Base-by-base conservation (phyloP, 2,113 vertebrate species). In the Ancistrus triradiatus region DNA sequence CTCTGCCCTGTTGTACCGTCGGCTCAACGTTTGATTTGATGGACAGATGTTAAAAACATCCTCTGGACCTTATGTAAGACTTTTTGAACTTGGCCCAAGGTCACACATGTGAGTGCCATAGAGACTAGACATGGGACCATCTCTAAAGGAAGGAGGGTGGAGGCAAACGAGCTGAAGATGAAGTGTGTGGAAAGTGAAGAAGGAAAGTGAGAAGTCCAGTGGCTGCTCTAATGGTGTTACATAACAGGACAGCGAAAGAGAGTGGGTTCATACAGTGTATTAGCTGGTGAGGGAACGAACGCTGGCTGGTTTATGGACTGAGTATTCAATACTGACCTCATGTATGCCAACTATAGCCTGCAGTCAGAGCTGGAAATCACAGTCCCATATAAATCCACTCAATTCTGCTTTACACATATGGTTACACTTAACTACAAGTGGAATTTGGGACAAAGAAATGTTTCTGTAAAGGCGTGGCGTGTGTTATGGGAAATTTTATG, bases 311-410 rank as follows among this genome's bases (percentile, higher is more conserved):
- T 40, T 62, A 31, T 19, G 37, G 18, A 48, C 35, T 13, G 60
- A 49, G 43, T 58, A 79, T 72, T 80, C 79, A 79, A 76, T 78
- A 80, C 52, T 73, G 59, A 70, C 77, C 63, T 74, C 10, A 7
- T 22, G 8, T 11, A 21, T 63, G 27, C 22, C 14, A 56, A 38
- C 17, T 52, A 35, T 49, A 53, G 51, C 38, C 44, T 43, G 9
- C 6, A 49, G 66, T 70, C 75, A 60, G 75, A 60, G 62, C 72
- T 77, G 67, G 33, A 14, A 37, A 10, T 1, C 17, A 4, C 18
- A 19, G 43, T 25, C 22, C 56, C 15, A 31, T 63, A 51, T 69
- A 75, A 44, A 59, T 70, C 58, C 50, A 69, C 68, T 80, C 73
- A 78, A 51, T 25, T 40, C 31, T 17, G 69, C 68, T 60, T 67